Evolutionary conservation across 2,888 invertebrate species (phyloP).

Genomic region (Timema cristinae): DNA sequence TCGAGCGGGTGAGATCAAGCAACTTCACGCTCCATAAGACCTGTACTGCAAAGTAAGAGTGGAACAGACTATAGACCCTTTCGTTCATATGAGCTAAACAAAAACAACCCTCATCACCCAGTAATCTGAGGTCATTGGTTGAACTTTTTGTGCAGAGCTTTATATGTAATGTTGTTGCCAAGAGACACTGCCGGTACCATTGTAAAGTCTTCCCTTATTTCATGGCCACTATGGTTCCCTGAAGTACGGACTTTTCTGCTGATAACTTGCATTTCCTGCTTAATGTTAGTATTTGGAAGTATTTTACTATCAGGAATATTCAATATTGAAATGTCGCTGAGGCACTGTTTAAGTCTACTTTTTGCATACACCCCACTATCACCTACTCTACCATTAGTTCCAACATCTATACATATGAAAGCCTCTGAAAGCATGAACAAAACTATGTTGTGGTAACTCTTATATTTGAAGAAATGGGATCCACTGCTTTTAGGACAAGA

Average conservation of each 20-base stretch:
- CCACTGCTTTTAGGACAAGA: slow-evolving; percentile 28
- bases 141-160: no score
- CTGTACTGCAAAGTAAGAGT: no score
- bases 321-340: slow-evolving; percentile 19
- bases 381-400: slow-evolving; percentile 32
- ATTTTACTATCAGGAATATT: slow-evolving; percentile 16
- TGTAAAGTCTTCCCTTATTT: background rate
- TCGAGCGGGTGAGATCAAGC: no score
- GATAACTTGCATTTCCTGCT: background rate
- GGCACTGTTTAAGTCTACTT: slow-evolving; percentile 17
- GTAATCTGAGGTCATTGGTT: no score
- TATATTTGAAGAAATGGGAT: slow-evolving; percentile 33
- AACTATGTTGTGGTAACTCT: slow-evolving; percentile 25
- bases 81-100: no score
- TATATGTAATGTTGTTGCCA: slow-evolving; percentile 4
- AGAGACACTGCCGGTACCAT: background rate
- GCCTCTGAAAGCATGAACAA: slow-evolving; percentile 28
- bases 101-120: no score
- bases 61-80: no score
- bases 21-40: no score
- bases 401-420: slow-evolving; percentile 33
- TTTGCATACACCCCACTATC: slow-evolving; percentile 31
- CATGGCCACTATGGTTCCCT: background rate
- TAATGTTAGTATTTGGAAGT: slow-evolving; percentile 18
- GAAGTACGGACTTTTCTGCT: background rate